Percentiles rank a stretch among this genome's conserved stretches.
Evolutionary conservation across 2,113 vertebrate genomes (phyloP).

Genomic region (Seriola rivoliana): DNA sequence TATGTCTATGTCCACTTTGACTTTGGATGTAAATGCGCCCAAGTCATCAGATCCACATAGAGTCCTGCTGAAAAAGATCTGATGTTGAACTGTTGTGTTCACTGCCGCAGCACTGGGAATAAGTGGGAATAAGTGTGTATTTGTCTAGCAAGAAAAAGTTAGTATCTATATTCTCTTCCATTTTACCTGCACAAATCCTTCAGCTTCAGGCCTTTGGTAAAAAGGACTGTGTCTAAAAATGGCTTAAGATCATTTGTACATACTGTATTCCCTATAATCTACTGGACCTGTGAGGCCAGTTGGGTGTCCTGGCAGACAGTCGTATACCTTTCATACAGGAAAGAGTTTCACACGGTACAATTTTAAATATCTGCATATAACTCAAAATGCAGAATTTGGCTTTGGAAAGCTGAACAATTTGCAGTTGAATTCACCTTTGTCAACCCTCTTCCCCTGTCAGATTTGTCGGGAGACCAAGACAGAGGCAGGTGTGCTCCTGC

Average conservation of each 20-base stretch:
- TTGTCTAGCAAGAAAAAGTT: neutral
- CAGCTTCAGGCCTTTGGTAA: neutral
- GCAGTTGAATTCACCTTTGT: slow-evolving; percentile 31
- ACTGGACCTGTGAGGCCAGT: neutral
- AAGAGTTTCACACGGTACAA: too few relatives aligned
- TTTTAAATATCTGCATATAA: neutral
- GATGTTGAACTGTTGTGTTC: neutral
- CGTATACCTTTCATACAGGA: neutral
- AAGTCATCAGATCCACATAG: neutral
- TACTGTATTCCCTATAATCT: neutral
- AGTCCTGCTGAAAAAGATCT: neutral
- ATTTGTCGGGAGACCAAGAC: slow-evolving; percentile 9
- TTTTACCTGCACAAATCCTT: neutral
- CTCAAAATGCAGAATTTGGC: neutral
- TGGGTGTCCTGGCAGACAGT: neutral
- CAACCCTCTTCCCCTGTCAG: slow-evolving; percentile 25
- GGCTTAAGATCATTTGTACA: neutral
- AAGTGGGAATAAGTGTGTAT: neutral
- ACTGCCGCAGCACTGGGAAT: neutral
- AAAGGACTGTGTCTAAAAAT: neutral
- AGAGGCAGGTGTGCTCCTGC: neutral
- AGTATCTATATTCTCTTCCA: too few relatives aligned
- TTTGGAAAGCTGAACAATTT: slow-evolving; percentile 18
- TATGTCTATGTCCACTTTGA: neutral
- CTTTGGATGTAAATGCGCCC: neutral